Evolutionary conservation across 2,797 vertebrate genomes (phyloP).

Genomic region (Semaprochilodus insignis): DNA sequence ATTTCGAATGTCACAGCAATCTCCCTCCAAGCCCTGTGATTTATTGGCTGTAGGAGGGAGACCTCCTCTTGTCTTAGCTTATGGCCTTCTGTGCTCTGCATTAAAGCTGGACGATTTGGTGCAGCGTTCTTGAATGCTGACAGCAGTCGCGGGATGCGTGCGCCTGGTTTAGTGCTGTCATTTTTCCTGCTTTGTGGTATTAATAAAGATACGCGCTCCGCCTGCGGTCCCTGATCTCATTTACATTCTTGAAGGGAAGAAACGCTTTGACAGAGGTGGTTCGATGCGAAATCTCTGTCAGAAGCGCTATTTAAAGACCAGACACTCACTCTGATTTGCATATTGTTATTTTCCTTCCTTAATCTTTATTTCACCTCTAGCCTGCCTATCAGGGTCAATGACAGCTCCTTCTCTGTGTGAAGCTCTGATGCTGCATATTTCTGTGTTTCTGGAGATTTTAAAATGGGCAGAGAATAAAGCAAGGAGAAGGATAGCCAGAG

Average conservation of each 20-base stretch:
- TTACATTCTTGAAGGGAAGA: constrained; percentile 39
- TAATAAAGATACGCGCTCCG: constrained; percentile 16
- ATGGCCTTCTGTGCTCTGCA: constrained; percentile 4
- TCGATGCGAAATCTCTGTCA: constrained; percentile 24
- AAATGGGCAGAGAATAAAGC: not conserved
- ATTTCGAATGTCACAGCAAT: constrained; percentile 23
- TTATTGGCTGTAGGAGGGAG: constrained; percentile 1
- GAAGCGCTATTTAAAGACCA: constrained; percentile 35
- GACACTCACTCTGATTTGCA: constrained; percentile 10
- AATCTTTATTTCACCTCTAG: constrained; percentile 24
- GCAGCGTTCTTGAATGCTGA: not conserved
- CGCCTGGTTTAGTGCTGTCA: constrained; percentile 33
- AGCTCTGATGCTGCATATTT: constrained; percentile 10
- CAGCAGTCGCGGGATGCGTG: not conserved
- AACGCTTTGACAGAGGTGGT: constrained; percentile 36
- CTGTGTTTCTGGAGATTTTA: not conserved
- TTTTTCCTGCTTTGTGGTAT: constrained; percentile 26
- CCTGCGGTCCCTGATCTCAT: constrained; percentile 28
- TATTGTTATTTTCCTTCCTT: constrained; percentile 25
- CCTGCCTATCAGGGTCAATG: constrained; percentile 16
- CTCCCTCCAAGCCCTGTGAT: not conserved
- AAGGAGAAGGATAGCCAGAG: not conserved
- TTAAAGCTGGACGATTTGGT: constrained; percentile 24
- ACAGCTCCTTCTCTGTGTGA: not conserved
- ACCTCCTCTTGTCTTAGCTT: not conserved